Conservation (phyloP, 2,888 invertebrate genomes). For the Mamestra brassicae region DNA sequence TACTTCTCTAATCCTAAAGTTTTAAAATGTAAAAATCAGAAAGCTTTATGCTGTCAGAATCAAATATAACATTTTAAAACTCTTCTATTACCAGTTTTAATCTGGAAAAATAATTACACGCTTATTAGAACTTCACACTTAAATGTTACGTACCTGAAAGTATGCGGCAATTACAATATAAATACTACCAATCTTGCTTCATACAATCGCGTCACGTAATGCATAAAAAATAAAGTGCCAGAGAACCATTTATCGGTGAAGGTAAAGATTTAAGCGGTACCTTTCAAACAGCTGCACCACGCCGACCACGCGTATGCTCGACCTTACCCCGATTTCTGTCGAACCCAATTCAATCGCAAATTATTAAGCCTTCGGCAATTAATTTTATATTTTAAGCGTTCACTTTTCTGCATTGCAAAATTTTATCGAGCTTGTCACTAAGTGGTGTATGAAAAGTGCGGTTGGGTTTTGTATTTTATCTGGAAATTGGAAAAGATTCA, state of each 20-base stretch:
- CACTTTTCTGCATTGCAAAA: constrained; percentile 67
- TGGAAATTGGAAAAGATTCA: background rate
- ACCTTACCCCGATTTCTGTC: constrained; percentile 82
- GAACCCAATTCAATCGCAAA: constrained; percentile 77
- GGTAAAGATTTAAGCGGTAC: constrained; percentile 71
- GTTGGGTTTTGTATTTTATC: constrained; percentile 62
- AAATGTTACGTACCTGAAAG: constrained; percentile 45
- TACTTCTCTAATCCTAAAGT: background rate
- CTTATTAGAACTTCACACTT: constrained; percentile 43
- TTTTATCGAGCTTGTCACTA: constrained; percentile 21
- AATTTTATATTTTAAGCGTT: constrained; percentile 71
- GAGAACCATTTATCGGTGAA: constrained; percentile 70
- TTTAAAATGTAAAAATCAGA: background rate
- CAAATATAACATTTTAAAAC: background rate
- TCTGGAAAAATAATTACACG: constrained; percentile 48
- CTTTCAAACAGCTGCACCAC: constrained; percentile 73
- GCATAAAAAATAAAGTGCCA: constrained; percentile 70
- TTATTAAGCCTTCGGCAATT: constrained; percentile 77
- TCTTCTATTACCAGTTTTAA: constrained; percentile 16
- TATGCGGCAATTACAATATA: constrained; percentile 54
- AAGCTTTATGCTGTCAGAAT: background rate
- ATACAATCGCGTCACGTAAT: constrained; percentile 64
- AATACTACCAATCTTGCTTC: constrained; percentile 50
- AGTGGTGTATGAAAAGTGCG: constrained; percentile 71
- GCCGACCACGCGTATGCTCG: constrained; percentile 74